Base-by-base conservation (phyloP, 2,113 vertebrate species). In the Trichomycterus rosablanca region DNA sequence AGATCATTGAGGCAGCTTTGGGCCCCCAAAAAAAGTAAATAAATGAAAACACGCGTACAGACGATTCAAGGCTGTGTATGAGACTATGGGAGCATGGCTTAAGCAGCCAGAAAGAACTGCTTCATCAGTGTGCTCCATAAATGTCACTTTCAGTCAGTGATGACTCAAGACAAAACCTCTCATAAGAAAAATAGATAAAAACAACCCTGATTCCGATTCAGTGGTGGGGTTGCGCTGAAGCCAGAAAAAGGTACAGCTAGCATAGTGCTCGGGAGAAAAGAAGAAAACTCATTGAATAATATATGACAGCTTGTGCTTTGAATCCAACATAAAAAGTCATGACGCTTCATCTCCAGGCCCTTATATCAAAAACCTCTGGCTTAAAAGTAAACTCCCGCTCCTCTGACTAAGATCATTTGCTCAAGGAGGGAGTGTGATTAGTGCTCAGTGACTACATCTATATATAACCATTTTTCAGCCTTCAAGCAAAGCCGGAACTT, bases 251-350 rank as follows among this genome's bases (percentile, higher is more conserved):
- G 50, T 71, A 53, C 34, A 40, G 54, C 71, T 78, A 74, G 67
- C 66, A 72, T 63, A 57, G 70, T 61, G 65, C 52, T 67, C 67
- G 58, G 66, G 66, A 76, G 72, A 76, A 46, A 83, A 82, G 73
- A 79, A n/a, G 73, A 78, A 86, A 81, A 81, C 71, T 74, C 69
- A 66, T 73, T 83, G 75, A 87, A 86, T 85, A 82, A 86, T 86
- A 85, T 68, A 86, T 82, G 83, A 83, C 77, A 79, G 80, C 74
- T 81, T 70, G 66, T 66, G 78, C 75, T 85, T 78, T 76, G 76
- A 82, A 84, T 81, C 66, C 65, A 56, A 84, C 78, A 80, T 83
- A 82, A 84, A 85, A 87, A 85, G 83, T 81, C 80, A 83, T 84
- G 82, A 83, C 70, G 71, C 80, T 79, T 81, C 79, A 83, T 83